phyloP scores from a whole-genome alignment of 2,888 invertebrate species.

The Drosophila quinaria region DNA sequence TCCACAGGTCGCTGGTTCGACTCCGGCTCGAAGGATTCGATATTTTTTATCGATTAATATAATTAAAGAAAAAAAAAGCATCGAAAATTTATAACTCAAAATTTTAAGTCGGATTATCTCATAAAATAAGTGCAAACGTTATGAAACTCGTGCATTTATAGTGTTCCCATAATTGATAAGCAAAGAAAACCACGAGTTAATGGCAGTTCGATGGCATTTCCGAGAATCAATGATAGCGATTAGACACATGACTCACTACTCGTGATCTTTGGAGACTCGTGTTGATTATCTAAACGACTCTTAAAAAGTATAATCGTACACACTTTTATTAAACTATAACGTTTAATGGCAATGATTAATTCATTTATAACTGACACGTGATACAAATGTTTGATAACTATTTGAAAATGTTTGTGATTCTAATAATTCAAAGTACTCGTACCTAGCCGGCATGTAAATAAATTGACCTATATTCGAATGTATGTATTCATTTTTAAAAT shows the following conservation, averaged over 20 bases:
- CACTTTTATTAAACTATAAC: constrained; percentile 6
- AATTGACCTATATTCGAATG: background rate
- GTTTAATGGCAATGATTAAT: background rate
- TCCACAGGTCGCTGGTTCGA: constrained; percentile 58
- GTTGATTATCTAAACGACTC: constrained; percentile 6
- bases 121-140: background rate
- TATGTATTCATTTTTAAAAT: no score
- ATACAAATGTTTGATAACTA: background rate
- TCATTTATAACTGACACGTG: constrained; percentile 1
- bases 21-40: constrained; percentile 49
- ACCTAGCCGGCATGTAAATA: background rate
- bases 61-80: background rate
- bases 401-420: background rate
- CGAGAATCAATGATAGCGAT: background rate
- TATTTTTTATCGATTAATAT: background rate
- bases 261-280: background rate
- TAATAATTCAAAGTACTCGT: background rate
- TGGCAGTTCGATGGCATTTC: background rate
- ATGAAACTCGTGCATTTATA: constrained; percentile 4
- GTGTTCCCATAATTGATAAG: background rate
- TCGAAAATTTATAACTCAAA: background rate
- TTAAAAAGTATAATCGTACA: background rate
- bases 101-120: background rate
- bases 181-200: background rate
- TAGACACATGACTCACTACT: constrained; percentile 1